phyloP scores from a whole-genome alignment of 2,888 invertebrate species.

The Drosophila flavopinicola region DNA sequence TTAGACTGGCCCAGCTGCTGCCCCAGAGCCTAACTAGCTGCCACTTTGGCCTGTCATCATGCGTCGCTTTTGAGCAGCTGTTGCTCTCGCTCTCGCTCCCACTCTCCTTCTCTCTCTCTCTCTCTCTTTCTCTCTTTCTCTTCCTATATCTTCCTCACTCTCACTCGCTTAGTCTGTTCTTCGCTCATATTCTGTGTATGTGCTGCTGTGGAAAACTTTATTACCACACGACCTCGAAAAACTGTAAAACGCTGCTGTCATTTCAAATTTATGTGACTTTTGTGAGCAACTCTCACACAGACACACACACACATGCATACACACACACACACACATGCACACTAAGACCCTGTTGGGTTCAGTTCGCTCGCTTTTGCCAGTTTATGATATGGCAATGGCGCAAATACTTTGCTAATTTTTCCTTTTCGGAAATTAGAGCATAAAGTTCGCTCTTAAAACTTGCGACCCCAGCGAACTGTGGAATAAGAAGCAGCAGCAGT shows the following conservation, averaged over 20 bases:
- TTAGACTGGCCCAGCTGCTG: conserved; percentile 31
- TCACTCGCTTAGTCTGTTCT: conserved; percentile 3
- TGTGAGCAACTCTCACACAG: conserved; percentile 61
- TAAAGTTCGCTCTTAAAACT: conserved; percentile 74
- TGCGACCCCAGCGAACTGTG: conserved; percentile 33
- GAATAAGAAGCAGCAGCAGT: conserved; percentile 4
- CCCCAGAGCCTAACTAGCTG: conserved; percentile 49
- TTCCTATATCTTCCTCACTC: neutral
- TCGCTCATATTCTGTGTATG: conserved; percentile 25
- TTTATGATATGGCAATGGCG: conserved; percentile 76
- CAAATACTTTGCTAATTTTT: conserved; percentile 78
- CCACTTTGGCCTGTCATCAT: conserved; percentile 60
- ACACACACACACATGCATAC: conserved; percentile 10
- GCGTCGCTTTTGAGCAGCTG: conserved; percentile 55
- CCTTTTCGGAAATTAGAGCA: conserved; percentile 77
- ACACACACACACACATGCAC: conserved; percentile 7
- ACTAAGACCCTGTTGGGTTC: conserved; percentile 14
- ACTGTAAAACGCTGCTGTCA: conserved; percentile 76
- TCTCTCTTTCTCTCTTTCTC: neutral
- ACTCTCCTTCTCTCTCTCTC: neutral
- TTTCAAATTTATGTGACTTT: conserved; percentile 77
- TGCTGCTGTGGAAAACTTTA: conserved; percentile 57
- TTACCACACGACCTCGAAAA: conserved; percentile 72
- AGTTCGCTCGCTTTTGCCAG: conserved; percentile 48
- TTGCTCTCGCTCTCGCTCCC: conserved; percentile 19